Evolutionary conservation across 2,113 vertebrate genomes (phyloP).

Genomic region (Cyprinus carpio): DNA sequence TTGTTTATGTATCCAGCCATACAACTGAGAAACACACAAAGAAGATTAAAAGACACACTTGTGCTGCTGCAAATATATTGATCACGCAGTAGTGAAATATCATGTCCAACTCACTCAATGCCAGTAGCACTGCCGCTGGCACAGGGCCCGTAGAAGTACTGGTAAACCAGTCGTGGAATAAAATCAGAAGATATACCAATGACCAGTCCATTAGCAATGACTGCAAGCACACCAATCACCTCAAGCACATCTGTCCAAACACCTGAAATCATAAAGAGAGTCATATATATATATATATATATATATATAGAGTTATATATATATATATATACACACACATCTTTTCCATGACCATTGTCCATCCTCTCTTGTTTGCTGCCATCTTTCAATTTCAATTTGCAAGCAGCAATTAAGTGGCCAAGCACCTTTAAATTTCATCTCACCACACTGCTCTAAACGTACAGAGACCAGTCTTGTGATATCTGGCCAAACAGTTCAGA

Average conservation of each 20-base stretch:
- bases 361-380: background rate
- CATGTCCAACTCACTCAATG: constrained; percentile 36
- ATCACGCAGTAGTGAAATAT: background rate
- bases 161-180: constrained; percentile 94
- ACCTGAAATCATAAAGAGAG: constrained; percentile 73
- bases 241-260: constrained; percentile 97
- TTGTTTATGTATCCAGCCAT: constrained; percentile 85
- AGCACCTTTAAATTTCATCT: too few relatives aligned
- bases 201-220: constrained; percentile 96
- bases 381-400: background rate
- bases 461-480: too few relatives aligned
- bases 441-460: too few relatives aligned
- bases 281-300: too few relatives aligned
- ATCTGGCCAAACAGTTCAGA: too few relatives aligned
- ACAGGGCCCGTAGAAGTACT: constrained; percentile 94
- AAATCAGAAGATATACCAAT: constrained; percentile 97
- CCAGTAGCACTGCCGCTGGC: constrained; percentile 60
- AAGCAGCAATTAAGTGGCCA: too few relatives aligned
- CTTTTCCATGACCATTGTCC: background rate
- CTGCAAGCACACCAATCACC: constrained; percentile 92
- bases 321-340: background rate
- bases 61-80: background rate
- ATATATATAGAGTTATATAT: background rate
- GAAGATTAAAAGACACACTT: background rate
- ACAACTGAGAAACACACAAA: constrained; percentile 75